Percentiles rank a stretch among this genome's conserved stretches.
Conservation (phyloP, 2,888 invertebrate species). For the Ariolimax columbianus region DNA sequence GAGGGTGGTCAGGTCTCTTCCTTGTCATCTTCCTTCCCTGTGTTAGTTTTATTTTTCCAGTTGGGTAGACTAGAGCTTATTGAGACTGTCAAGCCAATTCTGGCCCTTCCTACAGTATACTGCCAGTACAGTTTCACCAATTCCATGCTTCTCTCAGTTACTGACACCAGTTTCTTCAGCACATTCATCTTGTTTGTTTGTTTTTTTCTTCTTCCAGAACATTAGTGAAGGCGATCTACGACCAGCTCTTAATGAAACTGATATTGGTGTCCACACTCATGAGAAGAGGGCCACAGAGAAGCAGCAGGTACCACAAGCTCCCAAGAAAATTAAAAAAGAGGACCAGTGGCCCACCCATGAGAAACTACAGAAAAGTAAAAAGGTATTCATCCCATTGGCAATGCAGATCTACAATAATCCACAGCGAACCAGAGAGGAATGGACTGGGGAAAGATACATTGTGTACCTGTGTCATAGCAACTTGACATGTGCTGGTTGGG, state of each 20-base stretch:
- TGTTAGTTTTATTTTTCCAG: no score
- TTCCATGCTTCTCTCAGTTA: no score
- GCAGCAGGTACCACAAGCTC: not conserved
- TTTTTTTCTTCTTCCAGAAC: not conserved
- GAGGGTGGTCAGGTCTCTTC: no score
- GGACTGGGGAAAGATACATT: slow-evolving; percentile 53
- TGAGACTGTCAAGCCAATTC: no score
- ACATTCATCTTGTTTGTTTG: no score
- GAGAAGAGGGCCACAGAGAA: slow-evolving; percentile 23
- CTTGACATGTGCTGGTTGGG: slow-evolving; percentile 59
- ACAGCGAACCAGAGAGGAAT: slow-evolving; percentile 25
- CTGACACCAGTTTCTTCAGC: no score
- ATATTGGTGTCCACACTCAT: slow-evolving; percentile 40
- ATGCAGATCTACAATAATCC: slow-evolving; percentile 45
- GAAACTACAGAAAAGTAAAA: slow-evolving; percentile 32
- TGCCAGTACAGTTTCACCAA: no score
- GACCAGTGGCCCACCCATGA: slow-evolving; percentile 48
- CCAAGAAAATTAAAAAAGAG: slow-evolving; percentile 40
- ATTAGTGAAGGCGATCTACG: not conserved
- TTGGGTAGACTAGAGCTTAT: no score
- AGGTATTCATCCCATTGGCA: slow-evolving; percentile 31
- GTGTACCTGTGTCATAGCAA: slow-evolving; percentile 56
- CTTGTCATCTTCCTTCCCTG: no score
- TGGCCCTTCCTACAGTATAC: no score
- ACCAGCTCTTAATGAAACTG: slow-evolving; percentile 40